phyloP scores from a whole-genome alignment of 2,888 invertebrate genomes.

The Osmoderma eremita region DNA sequence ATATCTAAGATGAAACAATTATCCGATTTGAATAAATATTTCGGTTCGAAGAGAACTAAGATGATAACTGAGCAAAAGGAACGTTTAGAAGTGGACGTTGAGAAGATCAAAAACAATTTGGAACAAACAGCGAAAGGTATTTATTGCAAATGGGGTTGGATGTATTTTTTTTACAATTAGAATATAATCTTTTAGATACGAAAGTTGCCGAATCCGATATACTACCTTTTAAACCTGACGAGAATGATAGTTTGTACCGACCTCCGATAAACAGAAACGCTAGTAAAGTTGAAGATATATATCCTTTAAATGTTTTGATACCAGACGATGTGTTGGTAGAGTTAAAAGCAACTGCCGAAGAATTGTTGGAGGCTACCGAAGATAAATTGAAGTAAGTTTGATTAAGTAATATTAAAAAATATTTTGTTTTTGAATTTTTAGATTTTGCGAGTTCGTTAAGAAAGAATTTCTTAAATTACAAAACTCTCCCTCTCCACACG shows the following conservation, averaged over 20 bases:
- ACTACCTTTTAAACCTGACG: conserved; percentile 58
- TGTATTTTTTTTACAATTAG: too few species aligned
- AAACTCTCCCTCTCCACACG: conserved; percentile 32
- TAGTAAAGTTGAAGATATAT: conserved; percentile 63
- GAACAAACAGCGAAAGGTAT: conserved; percentile 67
- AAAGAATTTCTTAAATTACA: conserved; percentile 49
- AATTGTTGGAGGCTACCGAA: conserved; percentile 38
- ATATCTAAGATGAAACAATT: conserved; percentile 45
- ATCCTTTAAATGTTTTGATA: conserved; percentile 64
- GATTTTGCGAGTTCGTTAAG: conserved; percentile 45
- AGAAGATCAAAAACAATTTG: conserved; percentile 69
- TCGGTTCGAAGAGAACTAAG: conserved; percentile 73
- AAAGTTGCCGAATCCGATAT: conserved; percentile 62
- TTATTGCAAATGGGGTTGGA: too few species aligned
- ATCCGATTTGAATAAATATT: conserved; percentile 68
- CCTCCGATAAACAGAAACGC: conserved; percentile 67
- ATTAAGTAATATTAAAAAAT: background rate
- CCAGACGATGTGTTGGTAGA: conserved; percentile 54
- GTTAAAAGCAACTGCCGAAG: conserved; percentile 28
- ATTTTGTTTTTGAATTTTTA: conserved; percentile 14
- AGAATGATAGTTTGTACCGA: conserved; percentile 62
- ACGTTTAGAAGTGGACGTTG: conserved; percentile 68
- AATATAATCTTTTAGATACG: too few species aligned
- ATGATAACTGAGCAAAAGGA: conserved; percentile 70
- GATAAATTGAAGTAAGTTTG: conserved; percentile 33